Evolutionary conservation across 2,113 vertebrate genomes (phyloP), one percentile per base, ranked within the genome.

Genomic region (Alethe castanea): DNA sequence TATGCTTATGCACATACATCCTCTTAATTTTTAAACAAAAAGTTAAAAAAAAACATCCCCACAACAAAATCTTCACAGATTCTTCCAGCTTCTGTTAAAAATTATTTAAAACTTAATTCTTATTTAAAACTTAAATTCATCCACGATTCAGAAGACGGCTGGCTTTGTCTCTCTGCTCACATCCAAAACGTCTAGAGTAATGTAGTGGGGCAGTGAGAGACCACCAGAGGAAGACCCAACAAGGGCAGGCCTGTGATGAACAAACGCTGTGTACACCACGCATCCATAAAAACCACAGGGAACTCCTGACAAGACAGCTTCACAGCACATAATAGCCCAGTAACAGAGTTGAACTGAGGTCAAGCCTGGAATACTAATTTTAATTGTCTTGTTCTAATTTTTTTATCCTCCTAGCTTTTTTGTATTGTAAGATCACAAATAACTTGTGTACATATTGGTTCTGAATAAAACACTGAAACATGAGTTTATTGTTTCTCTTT

Each of bases 401-500:
- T 81, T 74, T 61, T 35, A 70, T 67, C 33, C 38, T 76, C 33
- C 76, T 60, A 17, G 65, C 35, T 66, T 91, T 77, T 53, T 81
- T 87, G 66, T 47, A 50, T 83, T 94, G 38, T 81, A 52, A 56
- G 25, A 78, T 72, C 71, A 65, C 65, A 94, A 86, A 81, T 84
- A 93, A 66, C 53, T 90, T 91, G 62, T 60, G 57, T 61, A 87
- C 54, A 93, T 73, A 64, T 22, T 90, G 40, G 70, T 94, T 90
- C 66, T 86, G 86, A 92, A 79, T 61, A 87, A 81, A 94, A 90
- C 54, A 82, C 15, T 78, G 66, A 81, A 35, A 85, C 70, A 85
- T 54, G 59, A 85, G 45, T 92, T 95, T 88, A 90, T 86, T 95
- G 92, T 93, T 86, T 91, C 69, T 48, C 54, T 47, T 88, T 86